These are phyloP conservation scores for Polyommatus iphigenia DNA, from an alignment of 2,888 invertebrate genomes.

Conservation along the genomic window DNA sequence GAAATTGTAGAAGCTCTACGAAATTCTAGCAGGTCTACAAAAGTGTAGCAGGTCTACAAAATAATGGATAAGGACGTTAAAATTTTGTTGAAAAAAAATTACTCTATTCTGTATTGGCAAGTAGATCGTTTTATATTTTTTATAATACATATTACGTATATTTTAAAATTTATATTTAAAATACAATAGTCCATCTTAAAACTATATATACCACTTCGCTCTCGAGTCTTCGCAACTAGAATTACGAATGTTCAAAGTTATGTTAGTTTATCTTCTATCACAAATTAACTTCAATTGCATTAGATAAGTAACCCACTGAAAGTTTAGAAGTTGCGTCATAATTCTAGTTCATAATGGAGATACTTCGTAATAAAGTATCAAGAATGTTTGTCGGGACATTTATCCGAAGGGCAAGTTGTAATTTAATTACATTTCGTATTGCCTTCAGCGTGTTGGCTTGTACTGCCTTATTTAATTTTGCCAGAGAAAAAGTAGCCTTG, in stretches of 20 bases:
- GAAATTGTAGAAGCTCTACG: neutral
- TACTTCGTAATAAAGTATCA: conserved; percentile 25
- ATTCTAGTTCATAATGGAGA: conserved; percentile 14
- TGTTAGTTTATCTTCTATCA: conserved; percentile 11
- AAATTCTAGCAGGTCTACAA: no score
- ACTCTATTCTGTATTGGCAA: no score
- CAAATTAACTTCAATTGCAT: conserved; percentile 12
- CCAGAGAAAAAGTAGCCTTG: neutral
- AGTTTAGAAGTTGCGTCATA: conserved; percentile 13
- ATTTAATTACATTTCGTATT: conserved; percentile 8
- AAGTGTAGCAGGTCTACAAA: neutral
- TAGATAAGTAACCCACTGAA: conserved; percentile 6
- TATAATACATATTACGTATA: no score
- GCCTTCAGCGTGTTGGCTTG: conserved; percentile 2
- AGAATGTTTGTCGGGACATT: conserved; percentile 19
- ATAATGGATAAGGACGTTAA: no score
- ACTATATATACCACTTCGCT: neutral
- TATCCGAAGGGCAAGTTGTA: conserved; percentile 4
- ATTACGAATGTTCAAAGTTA: conserved; percentile 6
- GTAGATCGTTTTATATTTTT: no score
- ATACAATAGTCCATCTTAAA: neutral
- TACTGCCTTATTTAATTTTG: conserved; percentile 5
- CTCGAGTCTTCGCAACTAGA: neutral
- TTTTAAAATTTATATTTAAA: no score
- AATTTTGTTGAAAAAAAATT: no score